Conservation (phyloP, 1,140 invertebrate genomes). For the Drosophila kikkawai region DNA sequence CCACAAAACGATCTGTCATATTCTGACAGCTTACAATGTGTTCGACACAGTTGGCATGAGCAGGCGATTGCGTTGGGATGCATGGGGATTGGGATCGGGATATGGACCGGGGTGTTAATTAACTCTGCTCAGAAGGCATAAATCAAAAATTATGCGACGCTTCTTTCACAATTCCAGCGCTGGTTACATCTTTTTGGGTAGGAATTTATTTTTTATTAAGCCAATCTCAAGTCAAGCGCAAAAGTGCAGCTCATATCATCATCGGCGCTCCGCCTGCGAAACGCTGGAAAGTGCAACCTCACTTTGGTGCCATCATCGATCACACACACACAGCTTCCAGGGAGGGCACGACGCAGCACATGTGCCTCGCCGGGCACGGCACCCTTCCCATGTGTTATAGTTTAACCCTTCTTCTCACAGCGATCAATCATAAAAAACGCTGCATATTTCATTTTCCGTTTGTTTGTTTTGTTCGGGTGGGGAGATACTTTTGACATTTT, state of each 20-base stretch:
- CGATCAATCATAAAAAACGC: slow-evolving; percentile 72
- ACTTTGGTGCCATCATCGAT: slow-evolving; percentile 58
- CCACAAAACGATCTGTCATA: slow-evolving; percentile 72
- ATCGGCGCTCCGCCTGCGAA: background rate
- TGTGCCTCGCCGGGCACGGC: slow-evolving; percentile 22
- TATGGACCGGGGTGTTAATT: slow-evolving; percentile 62
- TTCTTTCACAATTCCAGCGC: slow-evolving; percentile 42
- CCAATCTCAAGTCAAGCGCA: slow-evolving; percentile 50
- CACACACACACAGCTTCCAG: slow-evolving; percentile 24
- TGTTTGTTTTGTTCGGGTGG: slow-evolving; percentile 25
- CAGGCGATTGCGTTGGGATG: slow-evolving; percentile 2
- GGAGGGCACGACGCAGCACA: slow-evolving; percentile 28
- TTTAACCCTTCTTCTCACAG: slow-evolving; percentile 74
- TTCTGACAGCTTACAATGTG: slow-evolving; percentile 72
- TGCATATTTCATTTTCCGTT: slow-evolving; percentile 30
- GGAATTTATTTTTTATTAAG: slow-evolving; percentile 23
- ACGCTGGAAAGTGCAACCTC: slow-evolving; percentile 57
- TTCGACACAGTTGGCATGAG: slow-evolving; percentile 33
- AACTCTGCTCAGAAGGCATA: slow-evolving; percentile 60
- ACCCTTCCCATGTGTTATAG: slow-evolving; percentile 63
- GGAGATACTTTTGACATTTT: slow-evolving; percentile 39
- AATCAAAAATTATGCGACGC: slow-evolving; percentile 70
- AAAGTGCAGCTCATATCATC: slow-evolving; percentile 51
- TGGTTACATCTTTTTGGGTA: slow-evolving; percentile 14
- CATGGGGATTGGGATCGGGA: slow-evolving; percentile 1